Evolutionary conservation across 92 coral and sea anemone species (phyloP), one percentile per base, ranked within the genome.

Genomic region (Galaxea fascicularis): DNA sequence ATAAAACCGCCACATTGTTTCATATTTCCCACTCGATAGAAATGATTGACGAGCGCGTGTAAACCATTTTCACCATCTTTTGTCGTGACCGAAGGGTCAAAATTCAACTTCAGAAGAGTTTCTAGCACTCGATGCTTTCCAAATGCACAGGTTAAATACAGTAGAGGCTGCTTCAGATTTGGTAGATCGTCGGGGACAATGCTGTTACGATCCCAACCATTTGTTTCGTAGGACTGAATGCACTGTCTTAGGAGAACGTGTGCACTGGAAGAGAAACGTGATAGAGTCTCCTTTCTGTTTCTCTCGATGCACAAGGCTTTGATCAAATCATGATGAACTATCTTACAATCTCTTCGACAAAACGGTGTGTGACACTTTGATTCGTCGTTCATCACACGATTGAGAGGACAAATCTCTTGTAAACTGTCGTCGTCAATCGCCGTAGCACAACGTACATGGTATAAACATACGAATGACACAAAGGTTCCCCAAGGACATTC

Each of bases 131-230:
- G 87, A 59, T 86, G 93, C 63, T 86, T 92, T 39, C 95, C 95
- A 72, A 92, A 92, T 77, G 95, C 95, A 74, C 93, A 90, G 14
- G 95, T 92, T 41, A 92, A 78, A 31, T 89, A 92, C 0, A 89
- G 53, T 41, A 92, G 45, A 8, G 95, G 95, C 24, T 83, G 76
- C 53, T 86, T 87, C 57, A 92, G 75, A 13, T 89, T 85, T 26
- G 71, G 79, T 21, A 70, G 73, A 52, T 77, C 60, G 57, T 92
- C 95, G 31, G 95, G 95, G 1, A 92, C 91, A 31, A 56, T 73
- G 64, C 85, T 81, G 49, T 92, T 86, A 4, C 89, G 85, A 56
- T 86, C 79, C 95, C 95, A 92, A 16, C 95, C 95, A 72, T 79
- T 81, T 15, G 79, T 71, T 20, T 83, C 87, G 63, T 68, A 78